Evolutionary conservation across 2,888 invertebrate genomes (phyloP), one percentile per base, ranked within the genome.

Genomic region (Megastigmus dorsalis): DNA sequence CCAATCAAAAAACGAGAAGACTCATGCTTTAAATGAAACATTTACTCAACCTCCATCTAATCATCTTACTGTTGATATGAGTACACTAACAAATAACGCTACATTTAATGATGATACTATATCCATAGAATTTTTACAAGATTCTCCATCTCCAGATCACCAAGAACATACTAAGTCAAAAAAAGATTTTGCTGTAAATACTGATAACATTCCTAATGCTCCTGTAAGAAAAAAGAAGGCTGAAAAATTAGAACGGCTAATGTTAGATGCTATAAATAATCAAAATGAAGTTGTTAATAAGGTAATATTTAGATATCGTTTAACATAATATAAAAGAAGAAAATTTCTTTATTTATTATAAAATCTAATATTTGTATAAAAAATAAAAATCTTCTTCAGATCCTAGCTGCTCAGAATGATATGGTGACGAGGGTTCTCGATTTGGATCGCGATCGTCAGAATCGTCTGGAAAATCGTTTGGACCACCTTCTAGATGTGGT

Each of bases 241-340:
- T 3, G 85, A 88, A 36, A 88, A 88, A 74, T 68, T 88, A 33
- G 88, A 88, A 65, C 85, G 85, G 45, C 79, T 88, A n/a, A 83
- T 88, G 80, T 62, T 88, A 28, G 86, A 78, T 75, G 88, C 88
- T 1, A 86, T 88, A 18, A 86, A 81, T 76, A 87, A 86, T 3
- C 88, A 88, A 71, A 87, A 80, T 59, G 88, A 88, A 76, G 87
- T 87, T 4, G 86, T 88, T 4, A 86, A 87, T 78, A 88, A 86
- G 83, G 87, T 86, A 80, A 57, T 52, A 36, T 33, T 26, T 45
- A 30, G 60, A 54, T 70, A 38, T 52, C n/a, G n/a, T n/a, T n/a
- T n/a, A n/a, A n/a, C n/a, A n/a, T n/a, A n/a, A n/a, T n/a, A n/a
- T 65, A 33, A 66, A 60, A 36, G 3, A 38, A 54, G 30, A 20